phyloP scores from a whole-genome alignment of 1,140 invertebrate species.

The Drosophila ficusphila region DNA sequence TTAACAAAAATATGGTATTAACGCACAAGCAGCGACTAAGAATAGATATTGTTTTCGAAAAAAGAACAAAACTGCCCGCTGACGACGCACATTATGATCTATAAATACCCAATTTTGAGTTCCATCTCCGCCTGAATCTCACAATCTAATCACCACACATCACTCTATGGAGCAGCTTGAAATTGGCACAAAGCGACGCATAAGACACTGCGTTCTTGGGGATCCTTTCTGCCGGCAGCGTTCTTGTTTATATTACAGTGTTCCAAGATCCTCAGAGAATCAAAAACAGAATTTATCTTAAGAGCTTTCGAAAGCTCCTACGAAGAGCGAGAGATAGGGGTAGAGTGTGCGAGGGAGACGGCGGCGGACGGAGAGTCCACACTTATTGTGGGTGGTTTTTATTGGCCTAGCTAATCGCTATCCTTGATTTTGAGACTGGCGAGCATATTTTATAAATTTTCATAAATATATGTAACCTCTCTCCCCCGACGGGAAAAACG shows the following conservation, averaged over 20 bases:
- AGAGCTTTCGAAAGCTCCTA: slow-evolving; percentile 12
- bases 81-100: slow-evolving; percentile 74
- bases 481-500: slow-evolving; percentile 1
- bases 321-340: not conserved
- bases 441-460: slow-evolving; percentile 69
- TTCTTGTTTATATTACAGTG: not conserved
- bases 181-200: slow-evolving; percentile 1
- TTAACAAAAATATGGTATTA: slow-evolving; percentile 80
- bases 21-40: slow-evolving; percentile 69
- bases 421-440: slow-evolving; percentile 38
- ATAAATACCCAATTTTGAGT: slow-evolving; percentile 52
- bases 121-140: slow-evolving; percentile 7
- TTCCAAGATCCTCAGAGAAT: not conserved
- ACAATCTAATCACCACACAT: not conserved
- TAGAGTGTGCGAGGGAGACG: not conserved
- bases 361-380: not conserved
- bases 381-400: slow-evolving; percentile 40
- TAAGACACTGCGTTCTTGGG: not conserved
- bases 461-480: slow-evolving; percentile 64
- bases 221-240: not conserved
- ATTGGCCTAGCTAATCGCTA: slow-evolving; percentile 48
- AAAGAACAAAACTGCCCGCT: slow-evolving; percentile 68
- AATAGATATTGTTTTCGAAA: slow-evolving; percentile 78
- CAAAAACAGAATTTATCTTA: not conserved
- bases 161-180: slow-evolving; percentile 2